phyloP scores from a whole-genome alignment of 2,797 vertebrate genomes.

The Sebastes matsubarae region DNA sequence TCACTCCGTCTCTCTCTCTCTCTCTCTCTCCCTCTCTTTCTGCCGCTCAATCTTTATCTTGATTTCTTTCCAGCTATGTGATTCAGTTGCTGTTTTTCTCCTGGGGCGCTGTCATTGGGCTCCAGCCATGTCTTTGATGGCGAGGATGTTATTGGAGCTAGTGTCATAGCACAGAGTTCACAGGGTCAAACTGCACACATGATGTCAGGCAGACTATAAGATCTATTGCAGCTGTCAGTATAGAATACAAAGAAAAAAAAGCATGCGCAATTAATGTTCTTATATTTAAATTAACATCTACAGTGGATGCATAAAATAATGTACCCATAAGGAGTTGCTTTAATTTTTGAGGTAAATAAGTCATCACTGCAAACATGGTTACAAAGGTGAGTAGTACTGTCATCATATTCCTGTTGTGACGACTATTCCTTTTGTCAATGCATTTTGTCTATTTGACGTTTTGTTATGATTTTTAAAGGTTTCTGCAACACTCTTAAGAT shows the following conservation, averaged over 20 bases:
- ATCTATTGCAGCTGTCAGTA: slow-evolving; percentile 49
- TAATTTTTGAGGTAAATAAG: neutral
- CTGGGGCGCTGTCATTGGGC: slow-evolving; percentile 49
- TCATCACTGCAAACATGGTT: neutral
- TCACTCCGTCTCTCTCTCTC: slow-evolving; percentile 14
- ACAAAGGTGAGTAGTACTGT: neutral
- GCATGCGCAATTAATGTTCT: slow-evolving; percentile 3
- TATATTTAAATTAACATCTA: slow-evolving; percentile 14
- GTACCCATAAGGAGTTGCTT: neutral
- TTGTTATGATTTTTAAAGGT: neutral
- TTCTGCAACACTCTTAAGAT: neutral
- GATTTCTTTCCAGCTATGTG: slow-evolving; percentile 54
- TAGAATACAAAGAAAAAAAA: slow-evolving; percentile 8
- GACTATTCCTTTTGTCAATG: neutral
- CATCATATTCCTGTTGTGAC: neutral
- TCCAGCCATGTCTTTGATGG: slow-evolving; percentile 61
- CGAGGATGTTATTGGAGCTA: slow-evolving; percentile 62
- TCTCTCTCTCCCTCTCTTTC: slow-evolving; percentile 2
- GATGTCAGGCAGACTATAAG: slow-evolving; percentile 47
- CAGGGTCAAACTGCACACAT: slow-evolving; percentile 58
- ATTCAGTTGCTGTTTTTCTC: slow-evolving; percentile 61
- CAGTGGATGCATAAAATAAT: neutral
- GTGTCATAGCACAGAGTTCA: slow-evolving; percentile 64
- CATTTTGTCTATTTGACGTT: neutral
- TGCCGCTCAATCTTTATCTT: slow-evolving; percentile 42